A percentile compares a stretch with the other conserved stretches of the same genome.
Conservation (phyloP, 2,888 invertebrate genomes). For the Capitulum mitella region DNA sequence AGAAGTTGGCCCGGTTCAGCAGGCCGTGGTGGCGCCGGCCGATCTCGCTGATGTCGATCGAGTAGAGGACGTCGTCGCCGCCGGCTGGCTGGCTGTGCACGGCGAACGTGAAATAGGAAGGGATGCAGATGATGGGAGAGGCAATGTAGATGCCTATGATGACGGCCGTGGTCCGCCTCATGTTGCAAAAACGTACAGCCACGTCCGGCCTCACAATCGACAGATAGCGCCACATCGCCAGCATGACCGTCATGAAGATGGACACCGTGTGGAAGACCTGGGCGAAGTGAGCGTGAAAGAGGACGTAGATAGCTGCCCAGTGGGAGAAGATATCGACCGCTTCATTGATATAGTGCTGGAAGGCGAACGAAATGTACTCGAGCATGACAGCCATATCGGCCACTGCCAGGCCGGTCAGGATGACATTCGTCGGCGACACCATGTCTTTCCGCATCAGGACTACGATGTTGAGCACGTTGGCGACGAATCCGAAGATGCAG, state of each 20-base stretch:
- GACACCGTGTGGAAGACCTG: conserved; percentile 83
- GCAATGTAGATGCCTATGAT: conserved; percentile 70
- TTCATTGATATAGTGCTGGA: conserved; percentile 62
- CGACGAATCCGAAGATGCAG: conserved; percentile 80
- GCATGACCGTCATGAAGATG: conserved; percentile 82
- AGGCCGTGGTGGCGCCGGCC: conserved; percentile 44
- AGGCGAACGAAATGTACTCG: conserved; percentile 83
- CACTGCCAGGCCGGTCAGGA: conserved; percentile 79
- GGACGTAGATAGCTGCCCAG: conserved; percentile 70
- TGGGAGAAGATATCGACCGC: conserved; percentile 50
- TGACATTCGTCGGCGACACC: conserved; percentile 84
- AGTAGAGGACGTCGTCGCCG: conserved; percentile 45
- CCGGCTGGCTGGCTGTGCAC: conserved; percentile 44
- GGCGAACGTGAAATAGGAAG: conserved; percentile 72
- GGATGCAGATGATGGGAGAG: conserved; percentile 75
- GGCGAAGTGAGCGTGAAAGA: conserved; percentile 82
- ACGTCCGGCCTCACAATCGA: conserved; percentile 74
- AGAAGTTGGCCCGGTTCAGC: conserved; percentile 60
- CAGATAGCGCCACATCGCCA: conserved; percentile 88
- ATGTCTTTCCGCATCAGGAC: conserved; percentile 84
- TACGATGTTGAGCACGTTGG: conserved; percentile 84
- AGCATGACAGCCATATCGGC: conserved; percentile 87
- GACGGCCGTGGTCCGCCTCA: conserved; percentile 66
- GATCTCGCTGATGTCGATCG: conserved; percentile 58
- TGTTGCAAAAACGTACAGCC: conserved; percentile 73